Evolutionary conservation across 2,888 invertebrate species (phyloP).

Genomic region (Leptura quadrifasciata): DNA sequence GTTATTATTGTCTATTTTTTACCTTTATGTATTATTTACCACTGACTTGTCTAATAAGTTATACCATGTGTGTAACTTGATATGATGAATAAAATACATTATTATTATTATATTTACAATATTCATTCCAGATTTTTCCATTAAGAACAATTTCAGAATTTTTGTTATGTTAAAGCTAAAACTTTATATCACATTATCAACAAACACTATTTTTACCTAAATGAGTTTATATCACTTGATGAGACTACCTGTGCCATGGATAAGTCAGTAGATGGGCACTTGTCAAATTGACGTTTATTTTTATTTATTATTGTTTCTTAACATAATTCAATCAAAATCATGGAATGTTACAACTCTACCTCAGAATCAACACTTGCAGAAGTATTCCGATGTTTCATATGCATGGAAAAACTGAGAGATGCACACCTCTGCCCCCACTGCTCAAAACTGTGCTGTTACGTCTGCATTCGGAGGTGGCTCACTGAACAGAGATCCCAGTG

Average conservation of each 20-base stretch:
- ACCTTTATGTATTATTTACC: too few relatives aligned
- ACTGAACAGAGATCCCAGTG: conserved; percentile 95
- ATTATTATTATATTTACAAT: too few relatives aligned
- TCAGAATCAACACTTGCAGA: conserved; percentile 84
- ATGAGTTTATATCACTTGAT: neutral
- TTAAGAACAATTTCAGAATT: too few relatives aligned
- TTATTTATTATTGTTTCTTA: conserved; percentile 32
- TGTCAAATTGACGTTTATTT: conserved; percentile 34
- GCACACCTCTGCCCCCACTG: conserved; percentile 96
- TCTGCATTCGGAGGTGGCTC: conserved; percentile 93
- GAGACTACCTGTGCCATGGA: conserved; percentile 20
- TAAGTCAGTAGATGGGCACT: neutral
- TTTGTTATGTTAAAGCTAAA: neutral
- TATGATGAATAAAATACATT: too few relatives aligned
- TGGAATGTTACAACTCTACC: conserved; percentile 67
- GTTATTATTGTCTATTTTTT: too few relatives aligned
- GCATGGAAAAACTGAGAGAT: conserved; percentile 96
- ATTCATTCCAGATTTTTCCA: too few relatives aligned
- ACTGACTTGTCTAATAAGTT: too few relatives aligned
- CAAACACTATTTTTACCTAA: too few relatives aligned
- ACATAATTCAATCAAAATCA: conserved; percentile 54
- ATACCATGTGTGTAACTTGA: too few relatives aligned
- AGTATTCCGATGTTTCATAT: conserved; percentile 96
- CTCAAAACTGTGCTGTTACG: conserved; percentile 94
- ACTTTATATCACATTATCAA: neutral